Evolutionary conservation across 2,888 invertebrate genomes (phyloP).

Genomic region (Limnephilus auricula): DNA sequence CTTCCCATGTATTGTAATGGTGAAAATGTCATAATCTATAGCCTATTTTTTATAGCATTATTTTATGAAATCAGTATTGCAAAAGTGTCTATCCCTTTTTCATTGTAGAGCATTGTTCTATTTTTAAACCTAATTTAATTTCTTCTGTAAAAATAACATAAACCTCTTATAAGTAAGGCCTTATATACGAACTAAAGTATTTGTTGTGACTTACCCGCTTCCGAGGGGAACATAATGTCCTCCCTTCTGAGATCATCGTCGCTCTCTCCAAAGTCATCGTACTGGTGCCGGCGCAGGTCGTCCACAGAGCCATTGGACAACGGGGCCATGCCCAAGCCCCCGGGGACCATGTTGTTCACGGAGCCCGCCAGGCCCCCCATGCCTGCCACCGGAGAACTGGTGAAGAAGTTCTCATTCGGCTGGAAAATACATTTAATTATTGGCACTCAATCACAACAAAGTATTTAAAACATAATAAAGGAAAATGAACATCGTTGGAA

Average conservation of each 20-base stretch:
- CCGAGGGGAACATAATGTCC: conserved; percentile 89
- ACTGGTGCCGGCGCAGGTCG: conserved; percentile 79
- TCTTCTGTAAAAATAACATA: too few relatives aligned
- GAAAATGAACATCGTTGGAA: too few relatives aligned
- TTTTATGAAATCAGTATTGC: too few relatives aligned
- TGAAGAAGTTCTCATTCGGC: conserved; percentile 73
- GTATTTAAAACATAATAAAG: neutral
- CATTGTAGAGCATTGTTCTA: too few relatives aligned
- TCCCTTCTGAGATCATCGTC: conserved; percentile 93
- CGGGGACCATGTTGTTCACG: conserved; percentile 52
- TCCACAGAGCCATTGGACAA: conserved; percentile 82
- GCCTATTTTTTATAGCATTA: too few relatives aligned
- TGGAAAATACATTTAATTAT: neutral
- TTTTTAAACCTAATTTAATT: too few relatives aligned
- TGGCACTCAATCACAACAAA: neutral
- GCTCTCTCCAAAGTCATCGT: conserved; percentile 90
- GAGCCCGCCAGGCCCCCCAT: conserved; percentile 36
- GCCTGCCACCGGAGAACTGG: conserved; percentile 75
- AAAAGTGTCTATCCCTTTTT: too few relatives aligned
- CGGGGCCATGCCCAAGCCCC: conserved; percentile 76
- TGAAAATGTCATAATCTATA: too few relatives aligned
- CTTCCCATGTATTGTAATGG: too few relatives aligned
- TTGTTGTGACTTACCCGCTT: conserved; percentile 78
- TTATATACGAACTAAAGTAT: neutral
- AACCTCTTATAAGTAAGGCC: too few relatives aligned